Conservation (phyloP, 2,113 vertebrate genomes). For the Numida meleagris region DNA sequence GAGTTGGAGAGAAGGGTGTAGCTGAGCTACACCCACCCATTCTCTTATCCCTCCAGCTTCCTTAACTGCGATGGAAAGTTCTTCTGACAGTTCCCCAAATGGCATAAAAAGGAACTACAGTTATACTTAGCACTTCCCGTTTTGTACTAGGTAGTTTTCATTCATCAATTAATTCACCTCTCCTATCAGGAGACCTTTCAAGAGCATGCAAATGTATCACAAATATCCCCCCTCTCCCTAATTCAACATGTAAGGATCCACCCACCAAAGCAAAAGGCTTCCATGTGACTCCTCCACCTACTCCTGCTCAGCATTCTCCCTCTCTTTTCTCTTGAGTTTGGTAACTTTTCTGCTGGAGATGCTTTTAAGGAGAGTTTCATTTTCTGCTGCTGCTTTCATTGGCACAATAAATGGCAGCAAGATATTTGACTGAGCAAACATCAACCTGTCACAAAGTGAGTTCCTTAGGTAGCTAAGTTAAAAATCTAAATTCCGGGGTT, state of each 20-base stretch:
- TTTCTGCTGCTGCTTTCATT: background rate
- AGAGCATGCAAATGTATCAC: background rate
- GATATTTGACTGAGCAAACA: background rate
- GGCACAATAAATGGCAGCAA: background rate
- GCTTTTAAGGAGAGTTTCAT: background rate
- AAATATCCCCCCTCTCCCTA: background rate
- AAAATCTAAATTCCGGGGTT: background rate
- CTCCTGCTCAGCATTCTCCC: background rate
- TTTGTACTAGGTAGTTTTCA: background rate
- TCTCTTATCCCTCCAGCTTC: slow-evolving; percentile 40
- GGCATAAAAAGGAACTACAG: background rate
- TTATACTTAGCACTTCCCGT: background rate
- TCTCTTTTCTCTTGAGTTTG: background rate
- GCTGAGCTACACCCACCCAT: slow-evolving; percentile 45
- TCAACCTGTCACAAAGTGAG: background rate
- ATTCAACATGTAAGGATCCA: background rate
- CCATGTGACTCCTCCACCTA: background rate
- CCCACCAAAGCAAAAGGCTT: background rate
- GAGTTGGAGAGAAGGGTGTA: slow-evolving; percentile 28
- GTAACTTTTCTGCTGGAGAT: background rate
- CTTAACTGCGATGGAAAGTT: background rate
- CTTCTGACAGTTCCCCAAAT: slow-evolving; percentile 50
- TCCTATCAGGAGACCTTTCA: background rate
- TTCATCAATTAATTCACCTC: background rate
- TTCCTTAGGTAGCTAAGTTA: background rate